Base-by-base conservation (phyloP, 2,797 vertebrate species). In the Acipenser oxyrinchus region DNA sequence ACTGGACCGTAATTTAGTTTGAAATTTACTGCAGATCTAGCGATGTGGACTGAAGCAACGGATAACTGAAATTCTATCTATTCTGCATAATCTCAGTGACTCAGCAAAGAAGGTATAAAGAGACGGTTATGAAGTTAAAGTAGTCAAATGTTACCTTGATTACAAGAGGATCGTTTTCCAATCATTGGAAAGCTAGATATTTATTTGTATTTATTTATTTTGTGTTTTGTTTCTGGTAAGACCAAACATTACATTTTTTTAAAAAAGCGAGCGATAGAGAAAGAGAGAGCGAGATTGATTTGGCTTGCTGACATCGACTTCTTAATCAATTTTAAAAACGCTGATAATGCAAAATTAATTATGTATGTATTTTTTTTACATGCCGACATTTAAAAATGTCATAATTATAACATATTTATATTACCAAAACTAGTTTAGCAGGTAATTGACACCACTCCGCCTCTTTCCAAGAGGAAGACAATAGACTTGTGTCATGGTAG, bases 31-130 rank as follows among this genome's bases (percentile, higher is more conserved):
- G 72, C 68, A 68, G 74, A 69, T 79, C 70, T 72, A 75, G 57
- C 70, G 71, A 72, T 48, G 72, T 61, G 69, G 60, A 70, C 69
- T 70, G 68, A 70, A 71, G 74, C 78, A 78, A 71, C 69, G 73
- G 63, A 74, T 63, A 71, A 71, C 65, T 83, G 87, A 87, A 87
- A 89, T 73, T 70, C 75, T 79, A 85, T 83, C 77, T 75, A 68
- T 53, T 57, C 67, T 50, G 65, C 69, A 65, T 77, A 72, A 81
- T 86, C 84, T 82, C 75, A 70, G 72, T 80, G 81, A 80, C 78
- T 81, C 75, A 76, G 76, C 68, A 70, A 37, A 73, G 75, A 69
- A 69, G 71, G 64, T 77, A 73, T 81, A 75, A 80, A 76, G 68
- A 70, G 68, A 63, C 63, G 75, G 68, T 75, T 74, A 65, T 68